Conservation (phyloP, 2,888 invertebrate species). For the Agrotis exclamationis region DNA sequence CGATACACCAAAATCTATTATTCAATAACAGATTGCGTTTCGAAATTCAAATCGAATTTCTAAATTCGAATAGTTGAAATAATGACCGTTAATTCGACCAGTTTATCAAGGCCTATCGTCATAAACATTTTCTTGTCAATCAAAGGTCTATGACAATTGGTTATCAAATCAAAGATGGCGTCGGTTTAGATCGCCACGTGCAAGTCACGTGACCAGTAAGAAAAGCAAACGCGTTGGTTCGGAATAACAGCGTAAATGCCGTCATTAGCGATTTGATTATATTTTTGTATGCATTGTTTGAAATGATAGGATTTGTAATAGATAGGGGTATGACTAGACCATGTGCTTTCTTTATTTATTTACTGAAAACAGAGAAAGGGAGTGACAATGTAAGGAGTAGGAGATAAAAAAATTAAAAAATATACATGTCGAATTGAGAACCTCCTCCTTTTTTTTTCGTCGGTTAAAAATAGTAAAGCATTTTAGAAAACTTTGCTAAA, state of each 20-base stretch:
- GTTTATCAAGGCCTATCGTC: conserved; percentile 41
- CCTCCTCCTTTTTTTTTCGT: too few species aligned
- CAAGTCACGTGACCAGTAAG: conserved; percentile 83
- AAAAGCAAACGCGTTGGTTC: conserved; percentile 87
- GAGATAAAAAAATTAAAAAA: too few species aligned
- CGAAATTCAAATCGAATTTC: conserved; percentile 69
- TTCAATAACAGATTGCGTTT: conserved; percentile 29
- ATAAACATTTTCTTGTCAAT: background rate
- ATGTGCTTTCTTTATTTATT: conserved; percentile 46
- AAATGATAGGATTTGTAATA: conserved; percentile 83
- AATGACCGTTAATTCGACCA: conserved; percentile 80
- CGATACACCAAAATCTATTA: background rate
- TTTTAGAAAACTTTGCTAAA: too few species aligned
- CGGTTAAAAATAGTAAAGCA: too few species aligned
- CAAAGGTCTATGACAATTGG: conserved; percentile 67
- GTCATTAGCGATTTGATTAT: conserved; percentile 87
- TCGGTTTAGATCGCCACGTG: conserved; percentile 79
- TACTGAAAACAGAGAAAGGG: background rate
- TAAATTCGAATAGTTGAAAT: conserved; percentile 85
- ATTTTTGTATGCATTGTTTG: conserved; percentile 79
- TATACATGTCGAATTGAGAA: too few species aligned
- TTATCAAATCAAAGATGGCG: conserved; percentile 79
- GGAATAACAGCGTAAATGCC: conserved; percentile 88
- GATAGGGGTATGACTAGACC: conserved; percentile 79
- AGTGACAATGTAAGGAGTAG: background rate